These are phyloP conservation scores for Cataglyphis rosenhaueri DNA, from an alignment of 2,888 invertebrate species.

Conservation along the genomic window DNA sequence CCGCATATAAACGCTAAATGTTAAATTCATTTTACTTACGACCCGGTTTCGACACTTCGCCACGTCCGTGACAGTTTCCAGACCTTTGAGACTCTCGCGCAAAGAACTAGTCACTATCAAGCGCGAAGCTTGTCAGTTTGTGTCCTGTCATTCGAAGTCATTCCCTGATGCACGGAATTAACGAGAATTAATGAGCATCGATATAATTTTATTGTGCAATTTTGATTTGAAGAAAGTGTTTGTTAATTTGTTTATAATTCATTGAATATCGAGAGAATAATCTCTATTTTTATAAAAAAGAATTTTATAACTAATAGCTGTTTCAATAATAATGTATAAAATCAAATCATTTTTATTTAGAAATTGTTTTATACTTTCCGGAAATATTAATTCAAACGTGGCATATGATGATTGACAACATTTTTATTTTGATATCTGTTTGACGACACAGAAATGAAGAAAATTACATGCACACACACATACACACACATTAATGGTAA, in stretches of 20 bases:
- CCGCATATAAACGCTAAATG: conserved; percentile 59
- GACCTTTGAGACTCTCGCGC: conserved; percentile 39
- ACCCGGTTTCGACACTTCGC: conserved; percentile 60
- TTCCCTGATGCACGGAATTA: conserved; percentile 13
- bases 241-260: background rate
- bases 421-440: background rate
- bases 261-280: conserved; percentile 3
- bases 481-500: background rate
- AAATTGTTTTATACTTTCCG: background rate
- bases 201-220: background rate
- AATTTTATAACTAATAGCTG: background rate
- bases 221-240: background rate
- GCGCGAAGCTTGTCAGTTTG: background rate
- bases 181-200: background rate
- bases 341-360: background rate
- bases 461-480: background rate
- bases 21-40: conserved; percentile 75
- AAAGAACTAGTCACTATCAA: conserved; percentile 34
- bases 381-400: background rate
- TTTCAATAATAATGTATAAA: background rate
- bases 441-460: background rate
- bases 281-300: background rate
- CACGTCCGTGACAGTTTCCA: conserved; percentile 50
- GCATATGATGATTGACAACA: conserved; percentile 2
- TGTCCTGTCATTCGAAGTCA: conserved; percentile 15